A percentile compares a stretch with the other conserved stretches of the same genome.
Conservation (phyloP, 2,888 invertebrate species). For the Acholoe squamosa region DNA sequence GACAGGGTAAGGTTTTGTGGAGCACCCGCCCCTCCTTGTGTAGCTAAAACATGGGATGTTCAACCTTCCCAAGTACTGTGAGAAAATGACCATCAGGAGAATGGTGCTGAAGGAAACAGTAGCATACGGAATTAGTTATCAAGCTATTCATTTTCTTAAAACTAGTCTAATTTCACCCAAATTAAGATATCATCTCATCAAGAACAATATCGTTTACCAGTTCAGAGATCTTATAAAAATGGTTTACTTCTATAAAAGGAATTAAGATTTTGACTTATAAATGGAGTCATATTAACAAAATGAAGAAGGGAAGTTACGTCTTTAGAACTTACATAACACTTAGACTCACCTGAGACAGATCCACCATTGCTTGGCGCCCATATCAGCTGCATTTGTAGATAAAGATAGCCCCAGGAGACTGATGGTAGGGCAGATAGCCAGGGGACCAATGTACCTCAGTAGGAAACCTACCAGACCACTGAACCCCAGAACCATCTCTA, state of each 20-base stretch:
- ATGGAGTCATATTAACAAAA: too few species aligned
- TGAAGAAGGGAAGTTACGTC: too few species aligned
- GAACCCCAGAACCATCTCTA: slow-evolving; percentile 89
- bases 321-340: too few species aligned
- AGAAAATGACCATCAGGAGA: slow-evolving; percentile 87
- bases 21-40: slow-evolving; percentile 85
- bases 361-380: slow-evolving; percentile 93
- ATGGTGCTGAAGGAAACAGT: slow-evolving; percentile 87
- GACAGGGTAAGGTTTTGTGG: slow-evolving; percentile 87
- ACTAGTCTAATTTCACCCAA: too few species aligned
- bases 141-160: too few species aligned
- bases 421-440: slow-evolving; percentile 93
- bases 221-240: too few species aligned
- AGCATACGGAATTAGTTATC: neutral
- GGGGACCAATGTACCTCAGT: slow-evolving; percentile 90
- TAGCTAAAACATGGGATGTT: slow-evolving; percentile 74
- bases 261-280: too few species aligned
- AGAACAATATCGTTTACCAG: too few species aligned
- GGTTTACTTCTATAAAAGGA: too few species aligned
- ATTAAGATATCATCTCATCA: too few species aligned
- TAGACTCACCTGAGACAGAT: slow-evolving; percentile 89
- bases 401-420: slow-evolving; percentile 92
- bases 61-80: slow-evolving; percentile 77
- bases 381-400: slow-evolving; percentile 90
- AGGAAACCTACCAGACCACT: slow-evolving; percentile 89